Percentiles rank a stretch among this genome's conserved stretches.
Evolutionary conservation across 92 coral and sea anemone genomes (phyloP).

Genomic region (Micromussa lordhowensis): DNA sequence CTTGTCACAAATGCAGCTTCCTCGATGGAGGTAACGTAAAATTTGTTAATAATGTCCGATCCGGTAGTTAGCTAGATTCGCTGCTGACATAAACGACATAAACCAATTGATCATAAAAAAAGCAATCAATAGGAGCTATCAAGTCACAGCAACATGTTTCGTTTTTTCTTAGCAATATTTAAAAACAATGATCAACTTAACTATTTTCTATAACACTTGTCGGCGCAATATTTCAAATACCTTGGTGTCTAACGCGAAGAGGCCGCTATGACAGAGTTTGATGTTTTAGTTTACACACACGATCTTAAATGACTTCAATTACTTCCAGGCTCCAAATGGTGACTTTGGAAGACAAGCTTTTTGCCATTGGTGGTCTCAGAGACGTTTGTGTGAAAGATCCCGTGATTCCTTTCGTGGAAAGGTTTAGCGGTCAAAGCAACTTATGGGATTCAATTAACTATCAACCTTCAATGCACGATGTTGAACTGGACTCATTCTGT

Average conservation of each 20-base stretch:
- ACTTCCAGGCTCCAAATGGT: slow-evolving; percentile 73
- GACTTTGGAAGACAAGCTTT: slow-evolving; percentile 35
- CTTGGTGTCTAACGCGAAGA: background rate
- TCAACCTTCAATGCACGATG: slow-evolving; percentile 34
- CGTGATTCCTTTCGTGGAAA: slow-evolving; percentile 79
- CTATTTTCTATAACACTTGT: background rate
- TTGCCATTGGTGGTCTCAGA: slow-evolving; percentile 87
- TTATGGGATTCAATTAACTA: slow-evolving; percentile 71
- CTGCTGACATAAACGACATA: background rate
- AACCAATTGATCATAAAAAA: background rate
- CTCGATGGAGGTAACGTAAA: slow-evolving; percentile 88
- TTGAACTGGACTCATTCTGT: slow-evolving; percentile 79
- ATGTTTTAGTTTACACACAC: background rate
- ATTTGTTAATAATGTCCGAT: background rate
- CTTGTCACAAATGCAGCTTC: slow-evolving; percentile 73
- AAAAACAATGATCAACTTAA: background rate
- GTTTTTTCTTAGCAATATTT: background rate
- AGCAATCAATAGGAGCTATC: background rate
- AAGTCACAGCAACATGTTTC: background rate
- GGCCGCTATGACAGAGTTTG: background rate
- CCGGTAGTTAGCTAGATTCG: background rate
- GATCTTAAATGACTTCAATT: background rate
- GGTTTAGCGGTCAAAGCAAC: slow-evolving; percentile 73
- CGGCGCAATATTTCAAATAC: background rate
- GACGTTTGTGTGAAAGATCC: slow-evolving; percentile 77